Conservation (phyloP, 2,888 invertebrate species). For the Myopa tessellatipennis region DNA sequence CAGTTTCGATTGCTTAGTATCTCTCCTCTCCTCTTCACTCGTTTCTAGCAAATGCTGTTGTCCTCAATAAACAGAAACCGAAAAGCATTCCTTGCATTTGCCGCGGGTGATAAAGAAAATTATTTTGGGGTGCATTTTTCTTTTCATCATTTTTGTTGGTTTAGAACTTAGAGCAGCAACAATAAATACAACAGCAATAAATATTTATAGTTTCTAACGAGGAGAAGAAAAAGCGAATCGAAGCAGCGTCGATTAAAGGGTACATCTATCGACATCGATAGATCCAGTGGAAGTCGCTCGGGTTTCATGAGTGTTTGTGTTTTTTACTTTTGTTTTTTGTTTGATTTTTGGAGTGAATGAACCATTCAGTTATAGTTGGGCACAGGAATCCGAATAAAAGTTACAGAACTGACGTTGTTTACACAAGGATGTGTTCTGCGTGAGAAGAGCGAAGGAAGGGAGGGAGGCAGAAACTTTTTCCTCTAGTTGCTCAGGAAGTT, state of each 20-base stretch:
- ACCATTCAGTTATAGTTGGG: too few relatives aligned
- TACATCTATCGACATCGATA: too few relatives aligned
- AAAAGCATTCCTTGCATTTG: conserved; percentile 39
- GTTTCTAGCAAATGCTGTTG: neutral
- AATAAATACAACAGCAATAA: conserved; percentile 5
- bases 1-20: neutral
- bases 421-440: too few relatives aligned
- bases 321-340: too few relatives aligned
- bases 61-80: conserved; percentile 27
- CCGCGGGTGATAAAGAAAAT: conserved; percentile 46
- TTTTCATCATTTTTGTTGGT: conserved; percentile 13
- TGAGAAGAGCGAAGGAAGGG: too few relatives aligned
- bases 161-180: conserved; percentile 15
- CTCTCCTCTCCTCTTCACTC: neutral
- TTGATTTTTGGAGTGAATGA: too few relatives aligned
- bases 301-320: too few relatives aligned
- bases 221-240: conserved; percentile 4
- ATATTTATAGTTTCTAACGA: neutral
- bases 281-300: too few relatives aligned
- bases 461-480: too few relatives aligned
- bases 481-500: too few relatives aligned
- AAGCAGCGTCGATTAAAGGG: neutral
- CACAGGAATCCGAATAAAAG: too few relatives aligned
- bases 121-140: conserved; percentile 25
- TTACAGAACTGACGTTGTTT: too few relatives aligned